Conservation (phyloP, 2,888 invertebrate species). For the Lacanobia wlatinum region DNA sequence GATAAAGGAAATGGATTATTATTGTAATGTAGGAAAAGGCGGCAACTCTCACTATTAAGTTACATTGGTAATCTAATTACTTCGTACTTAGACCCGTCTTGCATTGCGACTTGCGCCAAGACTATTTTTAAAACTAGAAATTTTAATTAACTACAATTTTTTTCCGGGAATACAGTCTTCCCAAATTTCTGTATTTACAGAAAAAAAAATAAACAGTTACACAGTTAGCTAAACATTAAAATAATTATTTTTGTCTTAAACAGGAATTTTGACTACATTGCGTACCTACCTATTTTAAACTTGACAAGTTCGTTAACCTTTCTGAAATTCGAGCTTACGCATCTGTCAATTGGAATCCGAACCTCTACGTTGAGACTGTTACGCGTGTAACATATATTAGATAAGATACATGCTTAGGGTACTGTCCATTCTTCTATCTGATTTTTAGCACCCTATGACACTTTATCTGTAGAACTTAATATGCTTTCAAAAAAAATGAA, state of each 20-base stretch:
- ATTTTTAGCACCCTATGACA: too few relatives aligned
- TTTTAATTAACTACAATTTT: too few relatives aligned
- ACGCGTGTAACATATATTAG: background rate
- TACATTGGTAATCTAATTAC: constrained; percentile 52
- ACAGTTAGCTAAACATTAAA: too few relatives aligned
- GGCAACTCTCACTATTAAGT: constrained; percentile 47
- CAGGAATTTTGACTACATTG: too few relatives aligned
- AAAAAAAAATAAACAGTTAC: too few relatives aligned
- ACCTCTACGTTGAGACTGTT: background rate
- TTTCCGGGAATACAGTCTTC: too few relatives aligned
- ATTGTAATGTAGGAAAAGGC: constrained; percentile 50
- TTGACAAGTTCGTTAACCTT: too few relatives aligned
- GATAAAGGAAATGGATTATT: constrained; percentile 51
- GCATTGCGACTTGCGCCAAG: background rate
- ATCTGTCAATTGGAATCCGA: background rate
- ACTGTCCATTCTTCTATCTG: background rate
- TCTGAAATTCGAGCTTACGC: background rate
- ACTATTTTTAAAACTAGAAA: background rate
- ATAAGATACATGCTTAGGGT: background rate
- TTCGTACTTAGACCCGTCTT: constrained; percentile 12
- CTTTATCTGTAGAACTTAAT: background rate
- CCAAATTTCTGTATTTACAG: too few relatives aligned
- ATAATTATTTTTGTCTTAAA: too few relatives aligned
- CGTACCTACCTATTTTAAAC: too few relatives aligned
- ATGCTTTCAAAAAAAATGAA: background rate